Base-by-base conservation (phyloP, 2,797 vertebrate genomes). In the Trichosurus vulpecula region DNA sequence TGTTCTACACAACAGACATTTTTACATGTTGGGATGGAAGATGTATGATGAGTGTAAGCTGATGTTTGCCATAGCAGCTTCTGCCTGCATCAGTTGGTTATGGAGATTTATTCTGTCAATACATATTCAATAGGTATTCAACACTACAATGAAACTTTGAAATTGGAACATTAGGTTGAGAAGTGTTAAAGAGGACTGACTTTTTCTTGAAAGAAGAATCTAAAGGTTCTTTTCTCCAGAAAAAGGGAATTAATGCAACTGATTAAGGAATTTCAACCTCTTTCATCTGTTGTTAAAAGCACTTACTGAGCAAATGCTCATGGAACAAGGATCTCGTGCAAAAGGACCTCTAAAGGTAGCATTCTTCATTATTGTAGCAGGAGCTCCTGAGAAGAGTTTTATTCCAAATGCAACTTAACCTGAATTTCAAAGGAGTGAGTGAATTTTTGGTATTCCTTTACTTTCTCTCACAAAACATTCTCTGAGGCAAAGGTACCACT, bases 61-160 rank as follows among this genome's bases (percentile, higher is more conserved):
- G 35, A 97, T 96, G 57, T 98, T 95, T 96, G 81, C 91, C 91
- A 61, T n/a, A 10, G 29, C 91, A 87, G 90, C 58, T 96, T 22
- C 94, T 97, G 55, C 51, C 55, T 95, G 94, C 96, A 93, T 90
- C 96, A 29, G 0, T 91, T 97, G 29, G 0, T 96, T 92, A 91
- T 92, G 92, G 95, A 95, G 97, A 89, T 30, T 92, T 52, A 52
- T 74, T 87, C 92, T 41, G 30, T 93, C 61, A n/a, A 54, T 87
- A 53, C 52, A 0, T 47, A 25, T 95, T 95, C 92, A 90, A 94
- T 95, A 96, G 95, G 47, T 98, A 55, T 27, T 93, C 92, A 96
- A 96, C 95, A 98, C 98, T 97, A 52, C 55, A 91, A 96, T 54
- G 52, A 96, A 96, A 96, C 92, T 94, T 74, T 47, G 95, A 90